phyloP scores from a whole-genome alignment of 1,140 invertebrate species.

The Drosophila ficusphila region DNA sequence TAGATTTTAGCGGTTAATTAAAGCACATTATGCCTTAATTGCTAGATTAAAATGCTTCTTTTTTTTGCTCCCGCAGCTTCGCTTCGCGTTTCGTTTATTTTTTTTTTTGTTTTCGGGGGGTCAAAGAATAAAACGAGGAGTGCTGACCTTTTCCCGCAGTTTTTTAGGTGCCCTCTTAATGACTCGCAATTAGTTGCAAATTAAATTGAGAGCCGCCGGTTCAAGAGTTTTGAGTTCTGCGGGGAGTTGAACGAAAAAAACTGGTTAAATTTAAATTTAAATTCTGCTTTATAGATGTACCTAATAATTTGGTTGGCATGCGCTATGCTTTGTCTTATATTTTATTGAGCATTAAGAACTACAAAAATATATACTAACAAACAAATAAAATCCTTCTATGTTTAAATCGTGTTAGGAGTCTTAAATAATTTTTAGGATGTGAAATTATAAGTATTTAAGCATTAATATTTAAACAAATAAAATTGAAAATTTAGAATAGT shows the following conservation, averaged over 20 bases:
- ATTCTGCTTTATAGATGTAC: no score
- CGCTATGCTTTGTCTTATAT: no score
- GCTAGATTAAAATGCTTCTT: slow-evolving; percentile 69
- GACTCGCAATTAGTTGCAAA: slow-evolving; percentile 77
- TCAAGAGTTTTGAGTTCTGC: not conserved
- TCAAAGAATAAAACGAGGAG: not conserved
- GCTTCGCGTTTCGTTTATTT: not conserved
- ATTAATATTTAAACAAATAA: no score
- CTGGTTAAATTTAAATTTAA: not conserved
- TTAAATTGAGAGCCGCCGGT: slow-evolving; percentile 41
- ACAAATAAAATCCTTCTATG: no score
- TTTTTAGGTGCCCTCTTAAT: slow-evolving; percentile 53
- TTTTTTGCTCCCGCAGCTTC: slow-evolving; percentile 10
- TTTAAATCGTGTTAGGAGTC: no score
- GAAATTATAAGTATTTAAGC: no score
- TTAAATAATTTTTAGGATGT: no score
- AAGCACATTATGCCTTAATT: slow-evolving; percentile 77
- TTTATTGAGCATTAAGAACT: no score
- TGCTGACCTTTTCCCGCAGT: slow-evolving; percentile 25
- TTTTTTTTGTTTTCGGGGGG: not conserved
- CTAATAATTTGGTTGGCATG: no score
- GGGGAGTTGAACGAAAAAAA: no score
- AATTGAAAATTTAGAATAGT: no score
- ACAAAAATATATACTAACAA: no score
- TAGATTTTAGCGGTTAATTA: slow-evolving; percentile 82